Conservation (phyloP, 23 tunicate genomes). For the Phallusia fumigata region DNA sequence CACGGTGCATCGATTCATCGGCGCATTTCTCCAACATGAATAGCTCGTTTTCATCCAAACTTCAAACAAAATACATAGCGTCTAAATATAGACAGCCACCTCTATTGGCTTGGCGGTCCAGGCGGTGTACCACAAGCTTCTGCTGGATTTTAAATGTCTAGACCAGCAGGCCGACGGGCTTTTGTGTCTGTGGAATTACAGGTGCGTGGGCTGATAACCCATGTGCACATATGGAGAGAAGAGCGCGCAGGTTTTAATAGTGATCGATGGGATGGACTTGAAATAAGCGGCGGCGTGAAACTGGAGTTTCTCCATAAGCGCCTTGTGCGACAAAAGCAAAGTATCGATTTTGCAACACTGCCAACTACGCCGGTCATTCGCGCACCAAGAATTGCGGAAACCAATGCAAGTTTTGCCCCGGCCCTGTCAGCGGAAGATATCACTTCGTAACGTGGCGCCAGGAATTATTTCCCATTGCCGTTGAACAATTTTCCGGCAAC, state of each 20-base stretch:
- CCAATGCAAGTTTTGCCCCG: no score
- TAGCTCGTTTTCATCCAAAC: no score
- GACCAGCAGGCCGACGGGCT: not conserved
- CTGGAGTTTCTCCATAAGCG: no score
- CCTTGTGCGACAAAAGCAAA: no score
- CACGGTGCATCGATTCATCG: no score
- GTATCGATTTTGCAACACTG: not conserved
- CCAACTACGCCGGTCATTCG: not conserved
- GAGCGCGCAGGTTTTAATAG: not conserved
- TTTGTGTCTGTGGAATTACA: not conserved
- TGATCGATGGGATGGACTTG: conserved; percentile 6
- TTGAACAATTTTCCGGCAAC: not conserved
- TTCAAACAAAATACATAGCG: not conserved
- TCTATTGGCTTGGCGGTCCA: not conserved
- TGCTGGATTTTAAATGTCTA: not conserved
- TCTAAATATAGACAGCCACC: not conserved
- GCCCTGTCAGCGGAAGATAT: not conserved
- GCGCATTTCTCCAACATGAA: no score
- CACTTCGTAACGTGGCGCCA: not conserved
- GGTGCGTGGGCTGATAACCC: not conserved
- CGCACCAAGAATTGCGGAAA: not conserved
- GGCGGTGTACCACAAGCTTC: not conserved
- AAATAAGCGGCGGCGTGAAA: not conserved
- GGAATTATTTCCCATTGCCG: not conserved
- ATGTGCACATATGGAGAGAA: not conserved